These are phyloP conservation scores for Chesias legatella DNA, from an alignment of 2,888 invertebrate species.

Conservation along the genomic window DNA sequence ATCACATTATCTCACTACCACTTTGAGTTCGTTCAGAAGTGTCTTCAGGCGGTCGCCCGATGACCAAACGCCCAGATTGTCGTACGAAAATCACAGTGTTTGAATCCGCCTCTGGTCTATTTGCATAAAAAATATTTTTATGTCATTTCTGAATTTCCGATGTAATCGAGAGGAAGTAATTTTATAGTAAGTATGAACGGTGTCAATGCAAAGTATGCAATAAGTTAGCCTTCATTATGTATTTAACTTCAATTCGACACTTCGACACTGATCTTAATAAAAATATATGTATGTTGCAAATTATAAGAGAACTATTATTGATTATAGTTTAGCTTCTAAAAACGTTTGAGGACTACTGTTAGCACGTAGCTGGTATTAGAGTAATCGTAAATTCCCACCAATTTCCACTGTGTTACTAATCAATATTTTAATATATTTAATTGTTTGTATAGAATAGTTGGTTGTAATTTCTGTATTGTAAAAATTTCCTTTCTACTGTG, in stretches of 20 bases:
- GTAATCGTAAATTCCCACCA: slow-evolving; percentile 22
- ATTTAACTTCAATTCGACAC: slow-evolving; percentile 13
- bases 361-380: slow-evolving; percentile 21
- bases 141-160: no score
- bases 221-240: slow-evolving; percentile 11
- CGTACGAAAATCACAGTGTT: no score
- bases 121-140: no score
- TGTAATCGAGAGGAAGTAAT: no score
- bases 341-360: slow-evolving; percentile 18
- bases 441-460: slow-evolving; percentile 15
- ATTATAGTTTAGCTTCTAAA: slow-evolving; percentile 25
- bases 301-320: slow-evolving; percentile 17
- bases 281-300: slow-evolving; percentile 15
- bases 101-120: no score
- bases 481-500: slow-evolving; percentile 11
- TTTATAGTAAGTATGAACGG: no score
- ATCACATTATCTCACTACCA: no score
- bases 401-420: slow-evolving; percentile 16
- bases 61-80: no score
- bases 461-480: slow-evolving; percentile 13
- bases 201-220: no score
- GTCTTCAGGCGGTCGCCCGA: no score
- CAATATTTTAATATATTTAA: slow-evolving; percentile 14
- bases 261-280: slow-evolving; percentile 14
- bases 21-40: no score